A percentile compares a stretch with the other conserved stretches of the same genome.
Evolutionary conservation across 2,888 invertebrate genomes (phyloP).

Genomic region (Melolontha melolontha): DNA sequence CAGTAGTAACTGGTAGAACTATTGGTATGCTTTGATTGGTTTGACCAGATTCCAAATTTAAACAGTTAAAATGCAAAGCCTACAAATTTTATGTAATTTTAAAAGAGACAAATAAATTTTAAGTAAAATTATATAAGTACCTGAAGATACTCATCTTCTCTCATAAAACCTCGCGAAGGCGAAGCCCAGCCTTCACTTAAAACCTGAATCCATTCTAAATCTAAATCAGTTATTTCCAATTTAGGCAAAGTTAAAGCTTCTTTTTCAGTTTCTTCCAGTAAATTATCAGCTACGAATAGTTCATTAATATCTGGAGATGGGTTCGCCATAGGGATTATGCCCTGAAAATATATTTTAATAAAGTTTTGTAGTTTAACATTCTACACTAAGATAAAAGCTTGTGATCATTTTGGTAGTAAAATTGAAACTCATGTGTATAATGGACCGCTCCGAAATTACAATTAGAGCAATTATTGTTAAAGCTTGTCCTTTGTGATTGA

Average conservation of each 20-base stretch:
- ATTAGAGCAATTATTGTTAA: too few species aligned
- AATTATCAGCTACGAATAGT: conserved; percentile 79
- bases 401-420: too few species aligned
- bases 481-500: too few species aligned
- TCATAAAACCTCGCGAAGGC: conserved; percentile 96
- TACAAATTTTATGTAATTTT: conserved; percentile 57
- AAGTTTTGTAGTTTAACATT: too few species aligned
- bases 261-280: conserved; percentile 72
- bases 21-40: conserved; percentile 95
- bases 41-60: conserved; percentile 77
- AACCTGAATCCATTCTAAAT: conserved; percentile 93
- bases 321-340: conserved; percentile 31
- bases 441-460: too few species aligned
- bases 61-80: conserved; percentile 89
- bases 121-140: conserved; percentile 50
- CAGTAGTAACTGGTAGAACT: conserved; percentile 82
- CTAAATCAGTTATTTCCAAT: conserved; percentile 82
- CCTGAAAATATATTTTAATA: conserved; percentile 14
- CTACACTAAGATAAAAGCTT: too few species aligned
- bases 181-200: conserved; percentile 97
- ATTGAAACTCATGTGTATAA: too few species aligned
- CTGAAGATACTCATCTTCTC: conserved; percentile 87
- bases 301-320: conserved; percentile 71
- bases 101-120: conserved; percentile 4
- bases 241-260: conserved; percentile 79